These are phyloP conservation scores for Etheostoma perlongum DNA, from an alignment of 2,797 vertebrate species.

Conservation along the genomic window DNA sequence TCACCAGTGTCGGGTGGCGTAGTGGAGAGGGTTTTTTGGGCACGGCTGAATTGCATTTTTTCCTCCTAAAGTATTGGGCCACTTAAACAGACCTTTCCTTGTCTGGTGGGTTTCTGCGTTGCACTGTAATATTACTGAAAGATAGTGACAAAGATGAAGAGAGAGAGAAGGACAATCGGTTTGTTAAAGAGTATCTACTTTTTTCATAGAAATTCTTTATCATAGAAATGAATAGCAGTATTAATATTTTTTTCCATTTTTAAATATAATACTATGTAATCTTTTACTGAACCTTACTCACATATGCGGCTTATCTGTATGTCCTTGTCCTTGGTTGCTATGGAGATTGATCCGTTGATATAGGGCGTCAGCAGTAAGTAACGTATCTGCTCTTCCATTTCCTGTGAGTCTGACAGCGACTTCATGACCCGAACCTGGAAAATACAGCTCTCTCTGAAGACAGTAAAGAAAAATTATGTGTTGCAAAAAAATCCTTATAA, in stretches of 20 bases:
- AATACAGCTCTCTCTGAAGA: slow-evolving; percentile 73
- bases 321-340: slow-evolving; percentile 63
- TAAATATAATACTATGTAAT: neutral
- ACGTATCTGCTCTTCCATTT: slow-evolving; percentile 69
- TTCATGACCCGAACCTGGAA: slow-evolving; percentile 79
- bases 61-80: slow-evolving; percentile 74
- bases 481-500: neutral
- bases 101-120: slow-evolving; percentile 60
- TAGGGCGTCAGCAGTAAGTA: slow-evolving; percentile 63
- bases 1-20: slow-evolving; percentile 78
- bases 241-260: neutral
- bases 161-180: neutral
- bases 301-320: slow-evolving; percentile 80
- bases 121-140: slow-evolving; percentile 71
- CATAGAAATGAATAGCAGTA: neutral
- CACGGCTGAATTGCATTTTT: slow-evolving; percentile 58
- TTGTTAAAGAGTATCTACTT: neutral
- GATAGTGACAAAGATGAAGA: neutral
- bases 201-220: neutral
- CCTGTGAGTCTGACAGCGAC: slow-evolving; percentile 45
- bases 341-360: slow-evolving; percentile 38
- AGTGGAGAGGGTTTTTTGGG: slow-evolving; percentile 55
- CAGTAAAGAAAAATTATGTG: neutral
- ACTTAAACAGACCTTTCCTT: slow-evolving; percentile 78
- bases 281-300: slow-evolving; percentile 41